A percentile compares a stretch with the other conserved stretches of the same genome.
Conservation (phyloP, 1,140 invertebrate genomes). For the Limonius californicus region DNA sequence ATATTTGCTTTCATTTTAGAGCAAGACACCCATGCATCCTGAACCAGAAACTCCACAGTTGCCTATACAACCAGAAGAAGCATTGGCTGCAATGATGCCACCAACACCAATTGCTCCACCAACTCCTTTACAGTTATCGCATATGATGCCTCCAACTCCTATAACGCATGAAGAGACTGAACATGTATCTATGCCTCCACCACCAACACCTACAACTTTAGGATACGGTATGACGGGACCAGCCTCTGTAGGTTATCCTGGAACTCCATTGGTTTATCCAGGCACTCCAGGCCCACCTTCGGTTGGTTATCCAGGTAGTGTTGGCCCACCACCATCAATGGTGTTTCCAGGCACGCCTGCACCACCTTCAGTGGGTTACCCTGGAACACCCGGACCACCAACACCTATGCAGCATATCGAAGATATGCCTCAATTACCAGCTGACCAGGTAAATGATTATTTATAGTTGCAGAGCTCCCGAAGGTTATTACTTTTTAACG, state of each 20-base stretch:
- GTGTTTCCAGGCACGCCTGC: constrained; percentile 23
- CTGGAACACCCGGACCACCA: constrained; percentile 40
- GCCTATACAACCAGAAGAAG: constrained; percentile 40
- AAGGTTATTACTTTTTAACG: no score
- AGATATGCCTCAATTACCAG: constrained; percentile 51
- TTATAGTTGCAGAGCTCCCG: no score
- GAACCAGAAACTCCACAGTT: constrained; percentile 36
- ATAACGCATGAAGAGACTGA: constrained; percentile 35
- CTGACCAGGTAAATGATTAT: constrained; percentile 47
- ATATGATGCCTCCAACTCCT: constrained; percentile 42
- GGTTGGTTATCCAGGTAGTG: background rate
- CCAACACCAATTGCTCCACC: constrained; percentile 25
- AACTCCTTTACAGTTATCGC: constrained; percentile 16
- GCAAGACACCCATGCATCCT: constrained; percentile 42
- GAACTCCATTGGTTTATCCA: constrained; percentile 19
- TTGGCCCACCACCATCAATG: constrained; percentile 18
- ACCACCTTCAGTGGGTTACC: constrained; percentile 29
- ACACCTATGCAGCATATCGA: constrained; percentile 41
- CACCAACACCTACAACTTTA: constrained; percentile 45
- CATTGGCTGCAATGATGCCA: constrained; percentile 38
- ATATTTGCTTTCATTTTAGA: no score
- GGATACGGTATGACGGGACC: constrained; percentile 41
- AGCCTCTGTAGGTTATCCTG: constrained; percentile 17
- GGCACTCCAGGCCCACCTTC: constrained; percentile 1
- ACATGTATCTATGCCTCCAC: constrained; percentile 10